Evolutionary conservation across 92 coral and sea anemone species (phyloP).

Genomic region (Muricea muricata): DNA sequence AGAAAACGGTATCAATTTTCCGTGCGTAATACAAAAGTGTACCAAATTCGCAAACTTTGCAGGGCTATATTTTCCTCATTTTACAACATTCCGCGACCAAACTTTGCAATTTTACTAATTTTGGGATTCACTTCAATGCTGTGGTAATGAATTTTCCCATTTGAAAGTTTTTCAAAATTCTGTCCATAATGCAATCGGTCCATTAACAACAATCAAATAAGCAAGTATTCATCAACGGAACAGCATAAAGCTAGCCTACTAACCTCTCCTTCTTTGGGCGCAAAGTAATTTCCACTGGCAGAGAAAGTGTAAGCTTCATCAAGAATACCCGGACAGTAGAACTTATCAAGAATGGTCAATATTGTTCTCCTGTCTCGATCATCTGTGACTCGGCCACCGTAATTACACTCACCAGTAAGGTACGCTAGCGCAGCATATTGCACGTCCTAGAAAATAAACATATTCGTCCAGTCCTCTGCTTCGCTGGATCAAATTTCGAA

Average conservation of each 20-base stretch:
- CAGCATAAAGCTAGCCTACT: neutral
- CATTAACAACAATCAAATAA: neutral
- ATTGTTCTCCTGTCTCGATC: constrained; percentile 96
- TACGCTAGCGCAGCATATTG: constrained; percentile 90
- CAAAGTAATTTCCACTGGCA: constrained; percentile 89
- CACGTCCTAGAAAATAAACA: constrained; percentile 75
- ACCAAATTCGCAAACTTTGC: too few relatives aligned
- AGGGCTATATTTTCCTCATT: too few relatives aligned
- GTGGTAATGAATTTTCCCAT: too few relatives aligned
- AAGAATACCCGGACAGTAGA: constrained; percentile 73
- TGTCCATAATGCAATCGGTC: too few relatives aligned
- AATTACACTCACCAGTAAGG: constrained; percentile 98
- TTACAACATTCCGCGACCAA: too few relatives aligned
- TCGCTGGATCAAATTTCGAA: too few relatives aligned
- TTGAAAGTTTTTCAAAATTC: too few relatives aligned
- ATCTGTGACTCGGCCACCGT: constrained; percentile 98
- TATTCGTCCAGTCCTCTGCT: too few relatives aligned
- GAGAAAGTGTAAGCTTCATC: constrained; percentile 82
- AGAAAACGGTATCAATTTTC: too few relatives aligned
- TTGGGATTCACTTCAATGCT: too few relatives aligned
- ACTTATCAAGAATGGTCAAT: constrained; percentile 87
- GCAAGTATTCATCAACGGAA: neutral
- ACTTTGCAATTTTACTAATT: too few relatives aligned
- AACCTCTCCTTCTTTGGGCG: constrained; percentile 87
- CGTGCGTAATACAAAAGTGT: too few relatives aligned